Conservation (phyloP, 2,797 vertebrate species). For the Bradypodion pumilum region DNA sequence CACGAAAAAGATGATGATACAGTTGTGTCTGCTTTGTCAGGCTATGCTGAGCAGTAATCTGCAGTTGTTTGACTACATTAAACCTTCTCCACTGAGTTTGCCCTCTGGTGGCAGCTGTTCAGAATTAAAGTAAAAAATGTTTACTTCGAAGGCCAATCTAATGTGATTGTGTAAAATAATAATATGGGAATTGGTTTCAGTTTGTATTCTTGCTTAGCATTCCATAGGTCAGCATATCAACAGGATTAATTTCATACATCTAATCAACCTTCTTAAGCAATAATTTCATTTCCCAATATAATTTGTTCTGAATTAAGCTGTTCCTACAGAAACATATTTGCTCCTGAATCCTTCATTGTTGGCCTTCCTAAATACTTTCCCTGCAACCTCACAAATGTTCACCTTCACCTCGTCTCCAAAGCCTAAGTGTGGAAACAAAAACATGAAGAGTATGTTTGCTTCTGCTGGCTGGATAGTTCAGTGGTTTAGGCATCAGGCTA, state of each 20-base stretch:
- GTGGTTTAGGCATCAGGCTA: too few relatives aligned
- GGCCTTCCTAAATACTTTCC: background rate
- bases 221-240: background rate
- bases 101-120: slow-evolving; percentile 79
- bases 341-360: background rate
- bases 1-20: slow-evolving; percentile 43
- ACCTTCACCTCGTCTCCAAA: background rate
- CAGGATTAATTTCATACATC: background rate
- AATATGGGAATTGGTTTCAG: background rate
- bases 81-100: slow-evolving; percentile 69
- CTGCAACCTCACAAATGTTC: background rate
- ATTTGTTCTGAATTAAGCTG: background rate
- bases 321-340: background rate
- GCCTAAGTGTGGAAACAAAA: background rate
- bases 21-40: slow-evolving; percentile 34
- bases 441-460: background rate
- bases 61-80: slow-evolving; percentile 52
- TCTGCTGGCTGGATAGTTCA: too few relatives aligned
- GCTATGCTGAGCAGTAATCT: background rate
- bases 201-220: background rate
- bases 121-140: slow-evolving; percentile 60
- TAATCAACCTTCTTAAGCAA: background rate
- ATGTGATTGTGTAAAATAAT: slow-evolving; percentile 14
- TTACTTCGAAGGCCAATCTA: slow-evolving; percentile 23
- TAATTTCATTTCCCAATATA: background rate